phyloP scores from a whole-genome alignment of 2,113 vertebrate species.

The Phodopus roborovskii region DNA sequence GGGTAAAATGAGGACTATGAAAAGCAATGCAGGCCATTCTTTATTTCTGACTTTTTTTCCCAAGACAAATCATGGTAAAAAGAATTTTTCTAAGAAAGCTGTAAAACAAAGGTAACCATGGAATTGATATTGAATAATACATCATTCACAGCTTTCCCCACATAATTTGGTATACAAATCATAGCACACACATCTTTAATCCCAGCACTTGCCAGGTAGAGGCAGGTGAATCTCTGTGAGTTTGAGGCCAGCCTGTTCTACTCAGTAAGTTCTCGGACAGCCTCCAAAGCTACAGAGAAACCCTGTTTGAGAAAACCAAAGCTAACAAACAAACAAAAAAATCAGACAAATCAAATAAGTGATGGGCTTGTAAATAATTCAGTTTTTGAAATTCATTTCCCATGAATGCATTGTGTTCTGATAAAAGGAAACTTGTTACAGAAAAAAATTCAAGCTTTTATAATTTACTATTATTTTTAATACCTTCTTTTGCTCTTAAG shows the following conservation, averaged over 20 bases:
- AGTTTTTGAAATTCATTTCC: slow-evolving; percentile 35
- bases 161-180: background rate
- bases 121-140: background rate
- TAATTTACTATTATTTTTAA: background rate
- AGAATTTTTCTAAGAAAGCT: background rate
- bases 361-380: slow-evolving; percentile 23
- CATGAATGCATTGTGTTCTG: background rate
- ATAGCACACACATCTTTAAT: too few relatives aligned
- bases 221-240: too few relatives aligned
- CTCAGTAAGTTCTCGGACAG: too few relatives aligned
- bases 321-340: too few relatives aligned
- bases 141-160: background rate
- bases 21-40: background rate
- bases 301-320: too few relatives aligned
- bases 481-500: background rate
- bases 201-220: too few relatives aligned
- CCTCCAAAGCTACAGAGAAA: too few relatives aligned
- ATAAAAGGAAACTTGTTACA: background rate
- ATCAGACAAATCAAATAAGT: slow-evolving; percentile 12
- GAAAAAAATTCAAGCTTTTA: background rate
- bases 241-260: too few relatives aligned
- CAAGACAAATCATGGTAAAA: background rate
- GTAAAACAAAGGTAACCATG: background rate
- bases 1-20: background rate
- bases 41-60: background rate